Conservation (phyloP, 2,797 vertebrate species). For the Remorina albescens region DNA sequence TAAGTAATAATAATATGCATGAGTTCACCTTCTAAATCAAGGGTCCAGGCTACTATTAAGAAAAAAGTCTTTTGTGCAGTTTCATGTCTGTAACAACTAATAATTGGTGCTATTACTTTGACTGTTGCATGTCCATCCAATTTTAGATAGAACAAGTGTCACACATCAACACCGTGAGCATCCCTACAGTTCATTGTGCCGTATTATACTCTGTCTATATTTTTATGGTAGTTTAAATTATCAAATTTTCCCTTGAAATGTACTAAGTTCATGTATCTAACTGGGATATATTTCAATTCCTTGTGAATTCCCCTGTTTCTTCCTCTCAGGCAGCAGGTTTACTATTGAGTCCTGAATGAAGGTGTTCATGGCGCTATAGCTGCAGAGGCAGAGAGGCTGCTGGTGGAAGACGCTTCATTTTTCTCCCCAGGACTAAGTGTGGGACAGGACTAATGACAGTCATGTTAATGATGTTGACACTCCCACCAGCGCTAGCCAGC, state of each 20-base stretch:
- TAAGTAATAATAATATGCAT: background rate
- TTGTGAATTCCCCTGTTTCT: slow-evolving; percentile 9
- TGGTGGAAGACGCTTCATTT: slow-evolving; percentile 77
- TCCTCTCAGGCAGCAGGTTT: slow-evolving; percentile 30
- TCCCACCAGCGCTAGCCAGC: slow-evolving; percentile 82
- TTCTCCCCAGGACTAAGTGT: slow-evolving; percentile 77
- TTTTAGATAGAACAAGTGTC: slow-evolving; percentile 9
- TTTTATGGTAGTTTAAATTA: slow-evolving; percentile 12
- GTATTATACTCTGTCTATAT: slow-evolving; percentile 2
- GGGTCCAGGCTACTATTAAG: background rate
- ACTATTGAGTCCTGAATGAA: slow-evolving; percentile 44
- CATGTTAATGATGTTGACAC: slow-evolving; percentile 87
- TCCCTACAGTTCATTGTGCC: background rate
- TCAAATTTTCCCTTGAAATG: background rate
- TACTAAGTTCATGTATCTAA: slow-evolving; percentile 16
- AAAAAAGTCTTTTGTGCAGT: slow-evolving; percentile 30
- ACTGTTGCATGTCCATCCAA: slow-evolving; percentile 8
- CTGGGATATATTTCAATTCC: slow-evolving; percentile 25
- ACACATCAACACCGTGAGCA: background rate
- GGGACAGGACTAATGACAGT: slow-evolving; percentile 85
- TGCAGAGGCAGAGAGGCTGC: slow-evolving; percentile 53
- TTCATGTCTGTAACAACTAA: slow-evolving; percentile 7
- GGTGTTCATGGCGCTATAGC: slow-evolving; percentile 38
- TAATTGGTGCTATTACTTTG: background rate
- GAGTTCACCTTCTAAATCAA: background rate